A percentile compares a stretch with the other conserved stretches of the same genome.
Evolutionary conservation across 2,888 invertebrate genomes (phyloP).

Genomic region (Sinhomidia bicolor): DNA sequence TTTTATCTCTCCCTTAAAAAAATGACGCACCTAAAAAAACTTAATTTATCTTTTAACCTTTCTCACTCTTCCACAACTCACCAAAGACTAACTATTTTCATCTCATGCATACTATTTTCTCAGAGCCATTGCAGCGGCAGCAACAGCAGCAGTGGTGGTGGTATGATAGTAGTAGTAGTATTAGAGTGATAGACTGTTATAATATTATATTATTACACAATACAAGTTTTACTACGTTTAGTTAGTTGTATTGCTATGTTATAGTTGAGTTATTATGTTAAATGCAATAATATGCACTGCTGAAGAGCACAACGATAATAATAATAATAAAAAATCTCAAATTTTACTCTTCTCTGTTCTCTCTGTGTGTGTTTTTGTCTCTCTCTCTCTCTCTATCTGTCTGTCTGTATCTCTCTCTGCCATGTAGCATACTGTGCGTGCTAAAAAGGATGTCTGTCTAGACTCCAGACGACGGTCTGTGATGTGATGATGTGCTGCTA

Average conservation of each 20-base stretch:
- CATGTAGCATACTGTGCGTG: conserved; percentile 56
- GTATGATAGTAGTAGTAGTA: too few relatives aligned
- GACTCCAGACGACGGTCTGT: conserved; percentile 72
- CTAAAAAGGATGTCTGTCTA: conserved; percentile 74
- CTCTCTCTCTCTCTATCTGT: conserved; percentile 49
- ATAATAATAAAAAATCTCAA: neutral
- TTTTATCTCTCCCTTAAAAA: neutral
- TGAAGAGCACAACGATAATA: conserved; percentile 1
- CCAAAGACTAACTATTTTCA: neutral
- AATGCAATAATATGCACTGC: neutral
- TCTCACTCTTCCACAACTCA: neutral
- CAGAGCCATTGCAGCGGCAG: too few relatives aligned
- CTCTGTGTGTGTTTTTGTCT: neutral
- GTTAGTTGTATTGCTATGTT: neutral
- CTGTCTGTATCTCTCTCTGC: conserved; percentile 53
- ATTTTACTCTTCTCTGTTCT: neutral
- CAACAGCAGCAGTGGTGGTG: too few relatives aligned
- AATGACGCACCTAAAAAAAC: neutral
- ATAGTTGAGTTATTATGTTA: neutral
- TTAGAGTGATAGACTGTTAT: too few relatives aligned
- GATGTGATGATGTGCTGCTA: conserved; percentile 14
- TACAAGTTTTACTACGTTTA: neutral
- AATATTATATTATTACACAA: neutral
- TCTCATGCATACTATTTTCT: neutral
- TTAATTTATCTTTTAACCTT: neutral